Evolutionary conservation across 2,888 invertebrate genomes (phyloP).

Genomic region (Tipula helvola): DNA sequence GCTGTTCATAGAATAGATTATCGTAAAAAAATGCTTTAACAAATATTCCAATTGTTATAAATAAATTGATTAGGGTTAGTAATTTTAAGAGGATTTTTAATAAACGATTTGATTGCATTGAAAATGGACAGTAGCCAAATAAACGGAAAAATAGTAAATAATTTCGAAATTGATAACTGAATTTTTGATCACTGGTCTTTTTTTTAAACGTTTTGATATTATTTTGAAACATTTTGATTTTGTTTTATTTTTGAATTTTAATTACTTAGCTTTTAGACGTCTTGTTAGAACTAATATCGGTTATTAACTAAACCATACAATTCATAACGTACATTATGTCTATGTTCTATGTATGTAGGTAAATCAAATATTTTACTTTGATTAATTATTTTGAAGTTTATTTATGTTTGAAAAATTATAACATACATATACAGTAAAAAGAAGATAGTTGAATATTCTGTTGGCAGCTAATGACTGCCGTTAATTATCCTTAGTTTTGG

Average conservation of each 20-base stretch:
- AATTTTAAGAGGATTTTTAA: background rate
- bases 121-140: slow-evolving; percentile 41
- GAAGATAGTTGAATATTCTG: background rate
- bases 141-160: slow-evolving; percentile 63
- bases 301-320: background rate
- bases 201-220: background rate
- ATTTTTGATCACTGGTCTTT: background rate
- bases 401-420: background rate
- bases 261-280: background rate
- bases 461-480: background rate
- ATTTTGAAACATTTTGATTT: background rate
- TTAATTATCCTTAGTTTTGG: no score
- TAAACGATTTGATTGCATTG: background rate
- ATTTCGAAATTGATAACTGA: background rate
- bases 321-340: background rate
- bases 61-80: background rate
- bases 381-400: background rate
- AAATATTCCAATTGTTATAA: slow-evolving; percentile 11
- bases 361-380: background rate
- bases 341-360: background rate
- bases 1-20: slow-evolving; percentile 11
- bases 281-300: background rate
- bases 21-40: slow-evolving; percentile 13
- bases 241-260: background rate
- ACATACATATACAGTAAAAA: background rate